phyloP scores from a whole-genome alignment of 1,140 invertebrate genomes.

The Drosophila athabasca region DNA sequence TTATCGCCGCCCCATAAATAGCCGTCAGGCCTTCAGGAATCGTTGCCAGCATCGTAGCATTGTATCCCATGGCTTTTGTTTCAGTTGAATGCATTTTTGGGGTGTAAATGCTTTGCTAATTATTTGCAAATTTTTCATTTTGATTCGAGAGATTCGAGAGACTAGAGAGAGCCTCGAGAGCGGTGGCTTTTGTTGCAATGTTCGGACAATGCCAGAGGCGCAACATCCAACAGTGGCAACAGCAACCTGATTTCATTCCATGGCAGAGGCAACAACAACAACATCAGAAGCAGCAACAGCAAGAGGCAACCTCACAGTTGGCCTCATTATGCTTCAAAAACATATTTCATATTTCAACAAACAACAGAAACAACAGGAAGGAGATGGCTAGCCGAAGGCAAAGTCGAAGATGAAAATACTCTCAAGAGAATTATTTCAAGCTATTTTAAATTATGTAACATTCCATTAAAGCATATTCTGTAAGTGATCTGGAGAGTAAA shows the following conservation, averaged over 20 bases:
- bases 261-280: conserved; percentile 12
- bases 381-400: no score
- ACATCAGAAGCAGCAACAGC: conserved; percentile 4
- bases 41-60: conserved; percentile 1
- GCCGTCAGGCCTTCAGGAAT: background rate
- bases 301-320: conserved; percentile 40
- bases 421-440: no score
- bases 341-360: conserved; percentile 67
- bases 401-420: no score
- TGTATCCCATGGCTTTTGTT: conserved; percentile 20
- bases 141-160: conserved; percentile 38
- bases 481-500: no score
- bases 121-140: conserved; percentile 43
- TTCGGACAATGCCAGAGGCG: conserved; percentile 2
- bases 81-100: conserved; percentile 32
- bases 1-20: background rate
- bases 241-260: conserved; percentile 17
- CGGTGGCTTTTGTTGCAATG: conserved; percentile 11
- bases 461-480: no score
- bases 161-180: conserved; percentile 29
- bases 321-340: conserved; percentile 63
- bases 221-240: no score
- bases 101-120: conserved; percentile 33
- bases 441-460: no score
- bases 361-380: conserved; percentile 2